phyloP scores from a whole-genome alignment of 2,113 vertebrate genomes.

The Eolophus roseicapilla region DNA sequence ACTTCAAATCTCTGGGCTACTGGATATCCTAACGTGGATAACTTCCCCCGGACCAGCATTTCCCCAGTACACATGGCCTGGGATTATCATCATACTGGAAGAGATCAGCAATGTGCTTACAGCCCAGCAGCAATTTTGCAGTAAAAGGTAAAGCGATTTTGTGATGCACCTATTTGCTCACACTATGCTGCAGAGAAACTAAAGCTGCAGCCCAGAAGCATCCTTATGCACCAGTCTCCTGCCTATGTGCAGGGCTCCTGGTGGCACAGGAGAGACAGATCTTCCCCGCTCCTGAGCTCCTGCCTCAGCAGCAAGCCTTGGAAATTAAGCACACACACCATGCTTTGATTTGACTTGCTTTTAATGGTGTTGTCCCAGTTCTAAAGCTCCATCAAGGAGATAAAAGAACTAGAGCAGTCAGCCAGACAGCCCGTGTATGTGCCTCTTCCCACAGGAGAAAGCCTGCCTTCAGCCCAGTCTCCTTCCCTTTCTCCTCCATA shows the following conservation, averaged over 20 bases:
- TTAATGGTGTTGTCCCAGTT: background rate
- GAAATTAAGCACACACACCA: background rate
- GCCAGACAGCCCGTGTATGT: background rate
- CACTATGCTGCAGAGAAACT: background rate
- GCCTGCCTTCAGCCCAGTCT: background rate
- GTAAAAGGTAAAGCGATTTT: background rate
- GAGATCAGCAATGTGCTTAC: background rate
- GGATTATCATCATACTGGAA: background rate
- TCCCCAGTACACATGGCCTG: background rate
- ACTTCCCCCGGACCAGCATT: background rate
- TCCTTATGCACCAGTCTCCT: background rate
- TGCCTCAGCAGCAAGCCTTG: background rate
- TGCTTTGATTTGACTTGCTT: background rate
- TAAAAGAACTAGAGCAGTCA: constrained; percentile 39
- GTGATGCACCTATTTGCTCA: background rate
- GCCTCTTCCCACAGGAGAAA: background rate
- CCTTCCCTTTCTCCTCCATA: background rate
- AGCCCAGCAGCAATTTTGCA: background rate
- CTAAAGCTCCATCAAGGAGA: background rate
- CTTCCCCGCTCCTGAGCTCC: background rate
- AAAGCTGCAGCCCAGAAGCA: background rate
- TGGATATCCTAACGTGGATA: background rate
- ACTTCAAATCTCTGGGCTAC: background rate
- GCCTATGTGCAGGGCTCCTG: background rate
- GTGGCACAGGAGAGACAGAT: background rate